Percentiles rank a stretch among this genome's conserved stretches.
Evolutionary conservation across 1,140 invertebrate species (phyloP).

Genomic region (Steinernema khuongi): DNA sequence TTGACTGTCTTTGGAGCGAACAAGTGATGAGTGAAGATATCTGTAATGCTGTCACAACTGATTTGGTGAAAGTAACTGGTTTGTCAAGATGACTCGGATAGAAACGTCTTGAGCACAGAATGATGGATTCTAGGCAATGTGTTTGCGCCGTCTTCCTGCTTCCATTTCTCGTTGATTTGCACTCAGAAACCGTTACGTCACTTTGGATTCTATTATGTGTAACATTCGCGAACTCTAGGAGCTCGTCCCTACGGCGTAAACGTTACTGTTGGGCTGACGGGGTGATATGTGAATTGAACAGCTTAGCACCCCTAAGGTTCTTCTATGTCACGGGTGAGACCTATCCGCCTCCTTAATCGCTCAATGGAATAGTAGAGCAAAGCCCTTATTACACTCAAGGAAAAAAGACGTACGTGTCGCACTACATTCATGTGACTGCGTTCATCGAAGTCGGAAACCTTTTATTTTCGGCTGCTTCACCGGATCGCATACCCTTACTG

Average conservation of each 20-base stretch:
- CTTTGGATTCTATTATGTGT: too few species aligned
- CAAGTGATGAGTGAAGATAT: too few species aligned
- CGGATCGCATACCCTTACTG: not conserved
- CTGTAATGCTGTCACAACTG: not conserved
- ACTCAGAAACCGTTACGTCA: too few species aligned
- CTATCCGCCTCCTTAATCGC: not conserved
- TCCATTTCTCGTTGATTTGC: too few species aligned
- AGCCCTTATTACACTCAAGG: not conserved
- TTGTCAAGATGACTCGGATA: not conserved
- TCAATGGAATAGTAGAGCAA: not conserved
- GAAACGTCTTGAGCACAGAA: not conserved
- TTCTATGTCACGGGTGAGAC: not conserved
- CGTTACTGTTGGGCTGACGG: too few species aligned
- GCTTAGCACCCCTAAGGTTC: too few species aligned
- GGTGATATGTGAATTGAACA: too few species aligned
- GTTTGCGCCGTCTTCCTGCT: not conserved
- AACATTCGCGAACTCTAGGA: too few species aligned
- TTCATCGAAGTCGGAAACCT: not conserved
- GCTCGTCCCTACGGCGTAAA: too few species aligned
- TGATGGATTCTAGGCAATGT: not conserved
- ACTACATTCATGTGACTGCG: conserved; percentile 5
- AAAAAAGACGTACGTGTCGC: not conserved
- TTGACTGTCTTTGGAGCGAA: too few species aligned
- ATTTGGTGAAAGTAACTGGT: not conserved
- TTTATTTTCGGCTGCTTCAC: not conserved